phyloP scores from a whole-genome alignment of 2,113 vertebrate genomes.

The Zosterops pallidus region DNA sequence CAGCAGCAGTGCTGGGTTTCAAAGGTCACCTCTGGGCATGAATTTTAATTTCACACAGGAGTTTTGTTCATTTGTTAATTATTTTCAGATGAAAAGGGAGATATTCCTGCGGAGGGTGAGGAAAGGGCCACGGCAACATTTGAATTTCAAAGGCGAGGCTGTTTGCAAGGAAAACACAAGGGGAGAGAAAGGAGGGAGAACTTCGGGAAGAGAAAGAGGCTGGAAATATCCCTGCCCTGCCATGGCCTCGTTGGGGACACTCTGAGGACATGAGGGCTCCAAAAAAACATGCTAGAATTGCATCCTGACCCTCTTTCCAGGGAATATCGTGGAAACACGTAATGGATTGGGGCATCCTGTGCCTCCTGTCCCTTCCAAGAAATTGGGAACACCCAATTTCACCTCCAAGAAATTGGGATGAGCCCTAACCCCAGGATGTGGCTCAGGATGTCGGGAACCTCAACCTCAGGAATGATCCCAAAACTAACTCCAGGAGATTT shows the following conservation, averaged over 20 bases:
- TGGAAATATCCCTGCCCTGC: neutral
- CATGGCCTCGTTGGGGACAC: rapidly evolving
- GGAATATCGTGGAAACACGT: neutral
- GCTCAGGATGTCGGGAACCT: neutral
- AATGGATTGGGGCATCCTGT: rapidly evolving
- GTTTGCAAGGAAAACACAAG: slow-evolving; percentile 51
- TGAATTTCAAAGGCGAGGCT: slow-evolving; percentile 75
- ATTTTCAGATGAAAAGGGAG: slow-evolving; percentile 63
- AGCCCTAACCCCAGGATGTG: neutral
- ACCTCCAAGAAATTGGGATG: rapidly evolving
- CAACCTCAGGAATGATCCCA: rapidly evolving
- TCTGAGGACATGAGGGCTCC: rapidly evolving
- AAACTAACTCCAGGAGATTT: neutral
- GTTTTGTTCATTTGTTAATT: slow-evolving; percentile 62
- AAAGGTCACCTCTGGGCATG: slow-evolving; percentile 69
- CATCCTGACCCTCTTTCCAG: rapidly evolving
- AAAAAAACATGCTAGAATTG: neutral
- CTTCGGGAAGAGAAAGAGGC: neutral
- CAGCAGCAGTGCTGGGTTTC: neutral
- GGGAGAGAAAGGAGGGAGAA: neutral
- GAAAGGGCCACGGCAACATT: slow-evolving; percentile 32
- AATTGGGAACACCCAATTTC: too few species aligned
- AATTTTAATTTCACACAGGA: slow-evolving; percentile 68
- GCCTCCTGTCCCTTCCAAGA: neutral
- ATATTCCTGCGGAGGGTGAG: slow-evolving; percentile 44